These are phyloP conservation scores for Cremastinae sp. DNA, from an alignment of 2,888 invertebrate species.

Conservation along the genomic window DNA sequence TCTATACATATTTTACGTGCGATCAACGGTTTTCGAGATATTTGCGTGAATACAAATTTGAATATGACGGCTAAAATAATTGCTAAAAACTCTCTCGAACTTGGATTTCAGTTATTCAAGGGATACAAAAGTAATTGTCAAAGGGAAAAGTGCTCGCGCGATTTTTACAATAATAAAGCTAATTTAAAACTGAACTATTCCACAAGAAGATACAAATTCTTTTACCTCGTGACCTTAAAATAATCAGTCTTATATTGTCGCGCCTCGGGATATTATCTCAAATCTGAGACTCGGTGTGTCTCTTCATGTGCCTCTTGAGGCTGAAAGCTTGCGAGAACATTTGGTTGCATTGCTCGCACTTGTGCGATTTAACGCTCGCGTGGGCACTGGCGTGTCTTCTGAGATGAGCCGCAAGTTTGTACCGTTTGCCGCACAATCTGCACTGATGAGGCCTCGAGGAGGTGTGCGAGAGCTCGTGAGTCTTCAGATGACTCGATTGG, in stretches of 20 bases:
- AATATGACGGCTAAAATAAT: no score
- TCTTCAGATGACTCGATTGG: slow-evolving; percentile 78
- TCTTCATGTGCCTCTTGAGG: slow-evolving; percentile 81
- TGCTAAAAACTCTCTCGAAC: no score
- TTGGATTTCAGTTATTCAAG: no score
- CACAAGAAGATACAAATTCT: no score
- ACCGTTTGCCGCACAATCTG: slow-evolving; percentile 76
- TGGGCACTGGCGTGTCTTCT: slow-evolving; percentile 77
- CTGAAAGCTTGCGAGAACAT: slow-evolving; percentile 81
- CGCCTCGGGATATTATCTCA: slow-evolving; percentile 2
- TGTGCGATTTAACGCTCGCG: slow-evolving; percentile 75
- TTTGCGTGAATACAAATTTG: no score
- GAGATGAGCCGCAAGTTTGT: slow-evolving; percentile 76
- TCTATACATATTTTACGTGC: no score
- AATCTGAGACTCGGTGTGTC: slow-evolving; percentile 75
- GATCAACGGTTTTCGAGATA: no score
- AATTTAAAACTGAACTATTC: no score
- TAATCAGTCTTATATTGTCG: background rate
- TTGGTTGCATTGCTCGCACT: slow-evolving; percentile 80
- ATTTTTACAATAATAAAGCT: no score
- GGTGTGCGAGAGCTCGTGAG: slow-evolving; percentile 74
- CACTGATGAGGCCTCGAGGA: slow-evolving; percentile 75
- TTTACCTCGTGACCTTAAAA: slow-evolving; percentile 4
- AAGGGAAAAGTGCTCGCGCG: no score
- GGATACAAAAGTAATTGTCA: no score